Evolutionary conservation across 2,797 vertebrate species (phyloP), one percentile per base, ranked within the genome.

Genomic region (Xenopus petersii): DNA sequence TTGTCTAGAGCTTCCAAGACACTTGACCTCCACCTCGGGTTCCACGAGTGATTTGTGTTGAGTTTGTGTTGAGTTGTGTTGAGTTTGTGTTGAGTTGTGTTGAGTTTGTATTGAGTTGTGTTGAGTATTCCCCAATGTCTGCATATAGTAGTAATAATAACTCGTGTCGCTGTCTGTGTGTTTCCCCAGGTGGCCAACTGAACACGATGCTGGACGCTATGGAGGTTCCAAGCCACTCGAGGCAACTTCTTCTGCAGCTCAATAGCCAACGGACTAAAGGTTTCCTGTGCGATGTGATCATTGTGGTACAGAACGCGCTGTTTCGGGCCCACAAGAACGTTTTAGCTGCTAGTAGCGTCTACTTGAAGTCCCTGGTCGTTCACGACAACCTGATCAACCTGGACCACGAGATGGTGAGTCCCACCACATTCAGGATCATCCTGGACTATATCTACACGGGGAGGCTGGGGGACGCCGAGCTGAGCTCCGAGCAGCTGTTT

Each of bases 251-350:
- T 81, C 91, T 98, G 88, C 98, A 99, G 90, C 94, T 99, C 87
- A 98, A 99, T 94, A 95, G 91, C 85, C 98, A 99, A 88, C 94
- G 98, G 86, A 96, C 97, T 91, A 98, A 98, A 86, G 98, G 98
- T 85, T 99, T 99, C 91, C 93, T 99, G 82, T 99, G 98, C 87
- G 98, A 99, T 91, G 98, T 99, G 88, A 98, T 99, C 88, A 97
- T 99, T 84, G 98, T 99, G 90, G 98, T 98, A 91, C 96, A 99
- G 91, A 99, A 99, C 84, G 98, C 96, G 79, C 93, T 99, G 81
- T 99, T 99, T 92, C 92, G 98, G 81, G 98, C 98, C 15, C 98
- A 99, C 91, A 99, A 99, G 93, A 98, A 98, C 92, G 96, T 99
- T 91, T 90, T 99, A 89, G 98, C 97, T 63, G 97, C 98, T 94